Evolutionary conservation across 2,113 vertebrate genomes (phyloP).

Genomic region (Microtus ochrogaster): DNA sequence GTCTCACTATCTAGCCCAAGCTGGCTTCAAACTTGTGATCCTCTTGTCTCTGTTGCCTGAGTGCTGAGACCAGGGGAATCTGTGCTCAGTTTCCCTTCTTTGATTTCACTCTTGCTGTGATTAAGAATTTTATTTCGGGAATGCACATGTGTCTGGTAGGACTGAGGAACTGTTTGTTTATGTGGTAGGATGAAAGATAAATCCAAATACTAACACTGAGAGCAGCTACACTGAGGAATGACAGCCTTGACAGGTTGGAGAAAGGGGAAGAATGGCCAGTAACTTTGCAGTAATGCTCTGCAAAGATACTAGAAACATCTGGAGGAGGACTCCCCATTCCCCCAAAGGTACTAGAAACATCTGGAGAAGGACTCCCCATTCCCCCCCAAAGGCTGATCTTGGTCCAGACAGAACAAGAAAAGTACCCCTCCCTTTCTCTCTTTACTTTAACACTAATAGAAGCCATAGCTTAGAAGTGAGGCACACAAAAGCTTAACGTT

Average conservation of each 20-base stretch:
- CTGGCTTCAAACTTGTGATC: background rate
- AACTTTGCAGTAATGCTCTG: background rate
- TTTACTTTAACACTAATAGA: background rate
- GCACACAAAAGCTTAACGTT: background rate
- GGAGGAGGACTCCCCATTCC: background rate
- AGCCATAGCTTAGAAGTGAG: background rate
- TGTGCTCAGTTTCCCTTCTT: background rate
- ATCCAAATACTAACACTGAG: background rate
- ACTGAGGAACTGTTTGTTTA: background rate
- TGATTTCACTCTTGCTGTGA: constrained; percentile 11
- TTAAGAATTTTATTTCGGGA: constrained; percentile 46
- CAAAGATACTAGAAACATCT: background rate
- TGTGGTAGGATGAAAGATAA: constrained; percentile 27
- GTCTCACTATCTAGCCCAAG: background rate
- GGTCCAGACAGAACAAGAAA: background rate
- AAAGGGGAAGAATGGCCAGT: background rate
- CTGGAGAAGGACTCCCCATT: too few relatives aligned
- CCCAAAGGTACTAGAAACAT: background rate
- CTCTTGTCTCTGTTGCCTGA: background rate
- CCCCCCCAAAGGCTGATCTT: background rate
- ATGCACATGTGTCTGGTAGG: constrained; percentile 3
- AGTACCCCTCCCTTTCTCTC: background rate
- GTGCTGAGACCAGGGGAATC: background rate
- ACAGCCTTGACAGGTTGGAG: background rate
- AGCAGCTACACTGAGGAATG: background rate